These are phyloP conservation scores for Galleria mellonella DNA, from an alignment of 1,140 invertebrate species.

Conservation along the genomic window DNA sequence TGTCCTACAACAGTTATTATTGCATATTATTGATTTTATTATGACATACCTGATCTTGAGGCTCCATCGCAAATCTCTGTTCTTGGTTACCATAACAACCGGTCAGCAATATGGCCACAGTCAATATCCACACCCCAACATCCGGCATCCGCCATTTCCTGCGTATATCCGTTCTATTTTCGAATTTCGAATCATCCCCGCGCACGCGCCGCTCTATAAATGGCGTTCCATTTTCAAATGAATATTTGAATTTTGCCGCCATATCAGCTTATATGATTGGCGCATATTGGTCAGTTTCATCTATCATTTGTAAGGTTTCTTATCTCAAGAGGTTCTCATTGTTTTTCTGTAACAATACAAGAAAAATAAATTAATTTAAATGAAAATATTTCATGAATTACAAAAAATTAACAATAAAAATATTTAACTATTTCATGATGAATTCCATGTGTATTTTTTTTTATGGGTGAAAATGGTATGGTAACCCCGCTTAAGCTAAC, in stretches of 20 bases:
- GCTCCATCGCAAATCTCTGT: conserved; percentile 64
- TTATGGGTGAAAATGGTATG: too few relatives aligned
- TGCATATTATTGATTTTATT: too few relatives aligned
- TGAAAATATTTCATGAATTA: too few relatives aligned
- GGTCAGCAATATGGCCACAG: conserved; percentile 23
- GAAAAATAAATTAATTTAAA: background rate
- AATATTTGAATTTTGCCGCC: conserved; percentile 33
- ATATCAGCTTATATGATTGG: conserved; percentile 38
- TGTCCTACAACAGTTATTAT: too few relatives aligned
- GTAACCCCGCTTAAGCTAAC: too few relatives aligned
- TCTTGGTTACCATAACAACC: conserved; percentile 57
- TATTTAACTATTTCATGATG: too few relatives aligned
- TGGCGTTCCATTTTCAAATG: conserved; percentile 25
- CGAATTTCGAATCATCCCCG: conserved; percentile 34
- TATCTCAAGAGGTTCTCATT: conserved; percentile 12
- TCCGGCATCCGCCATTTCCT: conserved; percentile 26
- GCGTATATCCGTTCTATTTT: conserved; percentile 37
- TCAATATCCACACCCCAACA: conserved; percentile 35
- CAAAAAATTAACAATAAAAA: too few relatives aligned
- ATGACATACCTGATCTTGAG: conserved; percentile 59
- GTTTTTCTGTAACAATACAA: conserved; percentile 29
- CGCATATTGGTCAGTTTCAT: conserved; percentile 35
- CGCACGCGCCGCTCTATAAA: conserved; percentile 29
- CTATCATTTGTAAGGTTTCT: conserved; percentile 20
- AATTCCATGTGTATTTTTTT: too few relatives aligned